Evolutionary conservation across 2,113 vertebrate species (phyloP).

Genomic region (Semicossyphus pulcher): DNA sequence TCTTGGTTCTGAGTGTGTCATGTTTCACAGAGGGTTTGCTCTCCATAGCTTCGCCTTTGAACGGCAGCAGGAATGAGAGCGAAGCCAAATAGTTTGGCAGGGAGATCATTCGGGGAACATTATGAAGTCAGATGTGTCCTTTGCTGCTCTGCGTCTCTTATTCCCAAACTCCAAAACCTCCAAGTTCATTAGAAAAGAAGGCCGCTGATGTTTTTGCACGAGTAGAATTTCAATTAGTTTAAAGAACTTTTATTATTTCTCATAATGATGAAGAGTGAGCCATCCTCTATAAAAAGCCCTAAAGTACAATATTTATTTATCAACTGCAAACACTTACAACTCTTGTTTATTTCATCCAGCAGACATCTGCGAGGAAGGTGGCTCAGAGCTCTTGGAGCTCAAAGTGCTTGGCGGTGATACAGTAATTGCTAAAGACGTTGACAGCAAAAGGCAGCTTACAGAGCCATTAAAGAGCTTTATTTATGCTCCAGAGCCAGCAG

Average conservation of each 20-base stretch:
- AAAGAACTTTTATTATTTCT: neutral
- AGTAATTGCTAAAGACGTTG: slow-evolving; percentile 84
- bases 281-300: neutral
- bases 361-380: slow-evolving; percentile 78
- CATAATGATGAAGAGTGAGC: slow-evolving; percentile 7
- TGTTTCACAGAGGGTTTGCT: slow-evolving; percentile 68
- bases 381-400: slow-evolving; percentile 61
- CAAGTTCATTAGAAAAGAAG: slow-evolving; percentile 23
- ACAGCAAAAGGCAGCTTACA: slow-evolving; percentile 83
- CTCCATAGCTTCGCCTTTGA: slow-evolving; percentile 67
- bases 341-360: slow-evolving; percentile 63
- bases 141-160: slow-evolving; percentile 45
- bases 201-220: slow-evolving; percentile 9
- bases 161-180: slow-evolving; percentile 43
- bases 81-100: slow-evolving; percentile 78
- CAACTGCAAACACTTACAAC: slow-evolving; percentile 55
- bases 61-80: slow-evolving; percentile 59
- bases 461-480: slow-evolving; percentile 84
- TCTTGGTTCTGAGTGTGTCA: slow-evolving; percentile 60
- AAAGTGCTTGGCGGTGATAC: slow-evolving; percentile 70
- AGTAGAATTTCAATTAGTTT: slow-evolving; percentile 18
- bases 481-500: slow-evolving; percentile 78
- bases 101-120: slow-evolving; percentile 73
- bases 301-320: slow-evolving; percentile 37
- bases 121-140: slow-evolving; percentile 79